Base-by-base conservation (phyloP, 2,113 vertebrate species). In the Campylomormyrus numenius region DNA sequence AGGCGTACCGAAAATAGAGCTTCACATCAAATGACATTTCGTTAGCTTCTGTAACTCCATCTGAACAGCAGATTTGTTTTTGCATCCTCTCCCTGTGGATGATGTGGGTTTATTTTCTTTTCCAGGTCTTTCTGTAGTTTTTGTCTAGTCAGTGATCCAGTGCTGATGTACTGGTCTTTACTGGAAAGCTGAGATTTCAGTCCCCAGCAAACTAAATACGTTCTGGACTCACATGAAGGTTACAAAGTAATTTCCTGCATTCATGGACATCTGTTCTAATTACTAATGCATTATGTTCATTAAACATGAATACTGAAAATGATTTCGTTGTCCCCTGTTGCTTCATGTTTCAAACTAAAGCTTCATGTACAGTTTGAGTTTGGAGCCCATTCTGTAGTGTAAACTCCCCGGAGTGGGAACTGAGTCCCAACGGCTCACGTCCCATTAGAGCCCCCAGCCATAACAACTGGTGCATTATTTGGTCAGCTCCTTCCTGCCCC, bases 1-100 rank as follows among this genome's bases (percentile, higher is more conserved):
- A 66, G 88, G 27, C 87, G 0, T 1, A 80, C 94, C 92, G 88
- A 93, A 95, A 96, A 96, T 95, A 95, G 95, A 91, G 90, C 89
- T 90, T 90, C 90, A 92, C 91, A 93, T 92, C 91, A 91, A 91
- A 89, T 91, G 88, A 84, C 92, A 89, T 87, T 91, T 85, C 84
- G 49, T 35, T 87, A 91, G 35, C 39, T 89, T 84, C 31, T 84
- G 53, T 56, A 53, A 92, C 87, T 90, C 70, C 85, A 92, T 91
- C 89, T 74, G 50, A 66, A 70, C 50, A 74, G 77, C 89, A 83
- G 48, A 10, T 31, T 27, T 45, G 24, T 62, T 62, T 39, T 21
- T 39, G 9, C 42, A 42, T 80, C 5, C 15, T 80, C 5, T 42
- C 74, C 35, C 74, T 80, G 31, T 42, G 27, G 15, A 39, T 42